These are phyloP conservation scores for Paramuricea clavata DNA, from an alignment of 92 coral and sea anemone species.

Conservation along the genomic window DNA sequence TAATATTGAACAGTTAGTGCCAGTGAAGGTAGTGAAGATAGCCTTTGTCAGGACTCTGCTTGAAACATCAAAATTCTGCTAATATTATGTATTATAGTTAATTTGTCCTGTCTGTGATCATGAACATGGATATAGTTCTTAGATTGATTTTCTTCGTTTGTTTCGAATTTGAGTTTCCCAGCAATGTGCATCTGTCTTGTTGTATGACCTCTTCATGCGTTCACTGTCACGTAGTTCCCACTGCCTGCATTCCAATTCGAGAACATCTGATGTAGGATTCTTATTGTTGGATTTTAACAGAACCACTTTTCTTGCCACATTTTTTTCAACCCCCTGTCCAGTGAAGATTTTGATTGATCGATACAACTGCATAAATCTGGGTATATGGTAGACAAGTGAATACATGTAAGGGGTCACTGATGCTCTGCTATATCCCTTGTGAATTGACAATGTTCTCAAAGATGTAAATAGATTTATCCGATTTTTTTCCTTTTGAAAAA, in stretches of 20 bases:
- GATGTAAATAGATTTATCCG: constrained; percentile 67
- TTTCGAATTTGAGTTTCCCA: neutral
- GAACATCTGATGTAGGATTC: too few relatives aligned
- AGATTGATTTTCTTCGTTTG: neutral
- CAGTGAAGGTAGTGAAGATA: too few relatives aligned
- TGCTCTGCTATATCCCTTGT: constrained; percentile 64
- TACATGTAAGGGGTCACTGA: constrained; percentile 72
- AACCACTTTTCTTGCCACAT: constrained; percentile 59
- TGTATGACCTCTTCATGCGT: constrained; percentile 3
- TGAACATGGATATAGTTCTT: neutral
- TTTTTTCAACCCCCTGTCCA: constrained; percentile 75
- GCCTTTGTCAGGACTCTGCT: too few relatives aligned
- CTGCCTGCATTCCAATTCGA: neutral
- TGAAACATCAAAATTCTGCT: too few relatives aligned
- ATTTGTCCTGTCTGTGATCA: neutral
- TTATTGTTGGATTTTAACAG: constrained; percentile 5
- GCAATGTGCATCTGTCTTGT: neutral
- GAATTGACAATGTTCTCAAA: constrained; percentile 28
- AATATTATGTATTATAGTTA: neutral
- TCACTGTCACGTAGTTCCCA: neutral
- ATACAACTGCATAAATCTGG: constrained; percentile 46
- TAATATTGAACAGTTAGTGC: too few relatives aligned
- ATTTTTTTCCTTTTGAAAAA: constrained; percentile 51
- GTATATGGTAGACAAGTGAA: constrained; percentile 63
- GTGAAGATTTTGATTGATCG: constrained; percentile 62